Evolutionary conservation across 92 coral and sea anemone genomes (phyloP).

Genomic region (Phenganax subtilis): DNA sequence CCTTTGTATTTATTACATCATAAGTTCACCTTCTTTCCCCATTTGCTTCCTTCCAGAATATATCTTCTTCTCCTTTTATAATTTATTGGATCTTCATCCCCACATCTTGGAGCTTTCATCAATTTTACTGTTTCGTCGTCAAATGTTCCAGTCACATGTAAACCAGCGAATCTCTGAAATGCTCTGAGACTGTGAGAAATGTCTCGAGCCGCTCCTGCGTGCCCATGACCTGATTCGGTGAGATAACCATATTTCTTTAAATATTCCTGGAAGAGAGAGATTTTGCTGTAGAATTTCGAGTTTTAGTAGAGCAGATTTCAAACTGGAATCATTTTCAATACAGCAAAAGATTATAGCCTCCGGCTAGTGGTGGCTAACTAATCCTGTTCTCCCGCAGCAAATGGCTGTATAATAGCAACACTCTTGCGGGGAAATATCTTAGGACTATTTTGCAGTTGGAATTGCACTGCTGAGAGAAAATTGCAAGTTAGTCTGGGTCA

Average conservation of each 20-base stretch:
- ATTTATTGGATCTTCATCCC: conserved; percentile 53
- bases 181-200: conserved; percentile 38
- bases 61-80: conserved; percentile 48
- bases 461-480: too few species aligned
- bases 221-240: background rate
- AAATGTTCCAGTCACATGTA: conserved; percentile 54
- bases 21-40: conserved; percentile 56
- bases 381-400: background rate
- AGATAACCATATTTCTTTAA: conserved; percentile 49
- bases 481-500: too few species aligned
- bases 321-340: background rate
- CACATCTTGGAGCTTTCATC: conserved; percentile 62
- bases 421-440: too few species aligned
- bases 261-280: conserved; percentile 36
- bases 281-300: too few species aligned
- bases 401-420: too few species aligned
- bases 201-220: conserved; percentile 26
- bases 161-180: conserved; percentile 61
- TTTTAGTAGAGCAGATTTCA: background rate
- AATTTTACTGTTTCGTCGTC: conserved; percentile 55
- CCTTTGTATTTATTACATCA: background rate
- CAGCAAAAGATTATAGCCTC: too few species aligned
- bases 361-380: too few species aligned
- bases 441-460: too few species aligned
- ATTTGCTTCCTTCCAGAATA: conserved; percentile 55